Evolutionary conservation across 1,140 invertebrate genomes (phyloP), one percentile per base, ranked within the genome.

Genomic region (Caenorhabditis elegans): DNA sequence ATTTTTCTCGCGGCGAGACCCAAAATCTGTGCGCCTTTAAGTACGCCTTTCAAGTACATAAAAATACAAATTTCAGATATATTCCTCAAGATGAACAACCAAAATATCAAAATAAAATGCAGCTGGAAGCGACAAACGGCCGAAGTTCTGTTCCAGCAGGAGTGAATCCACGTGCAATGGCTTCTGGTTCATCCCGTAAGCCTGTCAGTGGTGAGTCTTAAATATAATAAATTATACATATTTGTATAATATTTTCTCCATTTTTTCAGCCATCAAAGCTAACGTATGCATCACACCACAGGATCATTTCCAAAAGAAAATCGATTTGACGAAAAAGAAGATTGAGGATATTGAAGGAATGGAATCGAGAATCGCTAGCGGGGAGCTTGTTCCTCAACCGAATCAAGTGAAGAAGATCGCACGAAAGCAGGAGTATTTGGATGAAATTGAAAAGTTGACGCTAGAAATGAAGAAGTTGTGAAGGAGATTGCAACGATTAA

Each of bases 31-130:
- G n/a, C n/a, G 39, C 39, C 39, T 43, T 15, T 43, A 43, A 43
- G 39, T 15, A 8, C 39, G 39, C 6, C 39, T 43, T 8, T 8
- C 15, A 43, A 8, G 6, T 43, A 5, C 6, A 15, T 43, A 15
- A 15, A 43, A 43, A 8, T 46, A 39, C 39, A 6, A 34, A 31
- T 46, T 76, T 36, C 48, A 80, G 79, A 22, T 99, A 98, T 91
- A 93, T 98, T 53, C 97, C 97, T 0, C 97, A 98, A 91, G 97
- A 99, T 92, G 95, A 88, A 70, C 87, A 87, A 55, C 87, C 87
- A 1, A 87, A 86, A 51, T 88, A 86, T 51, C 55, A 77, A 53
- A 80, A 83, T 28, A 48, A 43, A 78, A 82, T 75, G 48, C 79
- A 81, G 24, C 17, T 48, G 15, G 60, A 60, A 39, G 60, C 80